These are phyloP conservation scores for Anseranas semipalmata DNA, from an alignment of 2,113 vertebrate genomes.

Conservation along the genomic window DNA sequence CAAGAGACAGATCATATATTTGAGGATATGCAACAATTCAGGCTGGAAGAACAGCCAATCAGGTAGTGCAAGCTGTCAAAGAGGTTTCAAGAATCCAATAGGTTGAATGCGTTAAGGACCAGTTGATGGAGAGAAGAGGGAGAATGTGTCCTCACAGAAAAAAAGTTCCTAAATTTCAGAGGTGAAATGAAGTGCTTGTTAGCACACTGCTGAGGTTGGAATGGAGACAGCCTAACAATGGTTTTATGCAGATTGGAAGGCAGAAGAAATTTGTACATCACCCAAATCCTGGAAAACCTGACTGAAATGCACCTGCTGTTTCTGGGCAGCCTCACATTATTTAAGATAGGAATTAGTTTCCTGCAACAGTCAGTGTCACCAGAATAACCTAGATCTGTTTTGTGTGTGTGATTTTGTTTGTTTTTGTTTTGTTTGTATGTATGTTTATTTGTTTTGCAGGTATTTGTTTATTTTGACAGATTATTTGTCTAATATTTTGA, in stretches of 20 bases:
- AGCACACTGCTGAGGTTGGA: neutral
- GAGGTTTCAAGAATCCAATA: neutral
- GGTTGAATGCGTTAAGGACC: neutral
- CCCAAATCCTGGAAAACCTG: neutral
- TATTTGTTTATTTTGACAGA: neutral
- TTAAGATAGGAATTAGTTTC: neutral
- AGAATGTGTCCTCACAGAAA: neutral
- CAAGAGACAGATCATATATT: no score
- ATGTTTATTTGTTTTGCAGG: neutral
- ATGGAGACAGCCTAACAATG: neutral
- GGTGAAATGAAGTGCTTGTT: neutral
- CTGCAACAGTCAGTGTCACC: neutral
- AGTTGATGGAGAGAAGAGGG: neutral
- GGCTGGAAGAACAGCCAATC: neutral
- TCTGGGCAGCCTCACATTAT: neutral
- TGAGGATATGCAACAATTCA: neutral
- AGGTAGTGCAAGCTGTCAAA: neutral
- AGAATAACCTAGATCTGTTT: neutral
- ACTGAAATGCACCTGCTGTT: neutral
- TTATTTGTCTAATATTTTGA: neutral
- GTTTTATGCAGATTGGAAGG: neutral
- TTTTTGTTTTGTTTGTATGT: neutral
- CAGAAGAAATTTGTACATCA: neutral
- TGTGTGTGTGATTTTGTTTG: neutral
- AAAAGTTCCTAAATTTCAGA: neutral